Percentiles rank a stretch among this genome's conserved stretches.
phyloP scores from a whole-genome alignment of 2,888 invertebrate genomes.

The Clostera curtula region DNA sequence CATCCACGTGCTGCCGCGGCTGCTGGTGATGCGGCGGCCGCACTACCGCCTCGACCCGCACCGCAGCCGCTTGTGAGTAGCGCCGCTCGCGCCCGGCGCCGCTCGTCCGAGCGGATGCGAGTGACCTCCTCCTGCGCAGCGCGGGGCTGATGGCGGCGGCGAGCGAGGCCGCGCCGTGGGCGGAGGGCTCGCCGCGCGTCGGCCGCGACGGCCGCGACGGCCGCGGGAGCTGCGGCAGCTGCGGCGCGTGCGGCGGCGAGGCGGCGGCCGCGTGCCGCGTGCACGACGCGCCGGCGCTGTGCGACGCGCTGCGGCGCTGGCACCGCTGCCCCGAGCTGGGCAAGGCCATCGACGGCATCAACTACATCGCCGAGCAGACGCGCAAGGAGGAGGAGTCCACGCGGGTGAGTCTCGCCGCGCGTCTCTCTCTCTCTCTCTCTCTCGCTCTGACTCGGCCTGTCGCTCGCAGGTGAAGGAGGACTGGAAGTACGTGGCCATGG shows the following conservation, averaged over 20 bases:
- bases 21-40: constrained; percentile 93
- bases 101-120: constrained; percentile 1
- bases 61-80: constrained; percentile 67
- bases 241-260: constrained; percentile 38
- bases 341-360: constrained; percentile 94
- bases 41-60: constrained; percentile 78
- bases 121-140: no score
- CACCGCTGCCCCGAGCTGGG: constrained; percentile 93
- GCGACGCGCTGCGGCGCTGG: constrained; percentile 83
- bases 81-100: not conserved
- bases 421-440: not conserved
- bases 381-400: constrained; percentile 94
- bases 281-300: constrained; percentile 72
- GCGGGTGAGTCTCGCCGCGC: constrained; percentile 76
- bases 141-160: constrained; percentile 38
- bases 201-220: constrained; percentile 22
- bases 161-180: constrained; percentile 23
- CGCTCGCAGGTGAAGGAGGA: constrained; percentile 90
- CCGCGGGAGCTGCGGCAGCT: constrained; percentile 11
- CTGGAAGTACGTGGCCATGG: constrained; percentile 99
- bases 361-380: constrained; percentile 94
- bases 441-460: not conserved
- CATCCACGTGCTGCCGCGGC: constrained; percentile 95
- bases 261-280: constrained; percentile 75
- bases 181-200: constrained; percentile 33